Percentiles rank a stretch among this genome's conserved stretches.
phyloP scores from a whole-genome alignment of 2,888 invertebrate genomes.

The Trachelus stipa region DNA sequence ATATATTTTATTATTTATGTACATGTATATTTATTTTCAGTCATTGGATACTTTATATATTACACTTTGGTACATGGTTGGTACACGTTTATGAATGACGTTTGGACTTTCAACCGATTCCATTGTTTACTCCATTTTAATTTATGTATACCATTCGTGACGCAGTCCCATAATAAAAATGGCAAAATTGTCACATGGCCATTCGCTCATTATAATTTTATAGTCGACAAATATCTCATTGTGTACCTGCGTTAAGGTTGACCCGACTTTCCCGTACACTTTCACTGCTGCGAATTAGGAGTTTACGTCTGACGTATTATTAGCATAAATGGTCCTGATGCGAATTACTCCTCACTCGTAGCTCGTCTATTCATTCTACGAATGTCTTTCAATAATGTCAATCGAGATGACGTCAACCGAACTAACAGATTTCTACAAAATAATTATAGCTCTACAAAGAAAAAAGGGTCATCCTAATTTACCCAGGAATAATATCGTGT shows the following conservation, averaged over 20 bases:
- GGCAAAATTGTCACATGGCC: not conserved
- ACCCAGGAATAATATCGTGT: not conserved
- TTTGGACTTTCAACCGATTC: not conserved
- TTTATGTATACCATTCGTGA: not conserved
- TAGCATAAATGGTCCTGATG: not conserved
- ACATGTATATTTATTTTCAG: not conserved
- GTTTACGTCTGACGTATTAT: not conserved
- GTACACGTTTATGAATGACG: not conserved
- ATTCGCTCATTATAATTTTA: not conserved
- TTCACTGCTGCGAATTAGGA: not conserved
- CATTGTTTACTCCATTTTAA: not conserved
- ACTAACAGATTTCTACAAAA: not conserved
- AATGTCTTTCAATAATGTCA: conserved; percentile 6
- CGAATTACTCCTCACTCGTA: not conserved
- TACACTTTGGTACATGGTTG: not conserved
- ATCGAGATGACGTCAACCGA: not conserved
- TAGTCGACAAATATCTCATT: not conserved
- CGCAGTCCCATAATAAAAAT: not conserved
- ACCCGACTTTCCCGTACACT: not conserved
- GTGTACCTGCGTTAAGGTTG: not conserved
- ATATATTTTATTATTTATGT: not conserved
- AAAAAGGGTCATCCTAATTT: not conserved
- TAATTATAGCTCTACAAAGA: not conserved
- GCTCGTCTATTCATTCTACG: not conserved
- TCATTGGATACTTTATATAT: not conserved